phyloP scores from a whole-genome alignment of 2,888 invertebrate genomes.

The Lepidonotus clava region DNA sequence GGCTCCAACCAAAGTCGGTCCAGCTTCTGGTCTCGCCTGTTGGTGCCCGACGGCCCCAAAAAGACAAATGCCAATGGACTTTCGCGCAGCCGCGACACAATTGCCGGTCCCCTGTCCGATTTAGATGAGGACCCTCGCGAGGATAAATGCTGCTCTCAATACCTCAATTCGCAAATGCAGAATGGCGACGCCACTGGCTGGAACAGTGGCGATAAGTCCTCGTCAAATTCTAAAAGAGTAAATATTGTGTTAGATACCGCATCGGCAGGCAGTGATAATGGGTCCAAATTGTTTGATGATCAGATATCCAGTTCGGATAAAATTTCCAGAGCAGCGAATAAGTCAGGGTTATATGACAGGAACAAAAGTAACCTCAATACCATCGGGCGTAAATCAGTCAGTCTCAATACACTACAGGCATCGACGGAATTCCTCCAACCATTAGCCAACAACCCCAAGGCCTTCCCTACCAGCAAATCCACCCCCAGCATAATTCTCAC shows the following conservation, averaged over 20 bases:
- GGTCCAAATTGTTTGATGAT: neutral
- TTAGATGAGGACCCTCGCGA: slow-evolving; percentile 1
- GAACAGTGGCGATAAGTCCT: neutral
- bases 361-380: neutral
- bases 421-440: neutral
- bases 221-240: neutral
- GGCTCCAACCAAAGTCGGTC: neutral
- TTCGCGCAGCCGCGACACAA: neutral
- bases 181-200: neutral
- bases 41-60: neutral
- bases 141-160: neutral
- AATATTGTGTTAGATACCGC: slow-evolving; percentile 11
- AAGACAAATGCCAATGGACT: neutral
- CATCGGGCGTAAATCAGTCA: slow-evolving; percentile 4
- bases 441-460: neutral
- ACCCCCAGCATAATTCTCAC: slow-evolving; percentile 33
- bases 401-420: slow-evolving; percentile 3
- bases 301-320: neutral
- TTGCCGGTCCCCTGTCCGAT: slow-evolving; percentile 27
- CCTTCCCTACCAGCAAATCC: slow-evolving; percentile 17
- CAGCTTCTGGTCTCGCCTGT: slow-evolving; percentile 2
- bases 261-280: neutral
- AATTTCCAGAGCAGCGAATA: neutral
- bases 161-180: neutral
- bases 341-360: neutral